Evolutionary conservation across 1,140 invertebrate genomes (phyloP), one percentile per base, ranked within the genome.

Genomic region (Drosophila bocki): DNA sequence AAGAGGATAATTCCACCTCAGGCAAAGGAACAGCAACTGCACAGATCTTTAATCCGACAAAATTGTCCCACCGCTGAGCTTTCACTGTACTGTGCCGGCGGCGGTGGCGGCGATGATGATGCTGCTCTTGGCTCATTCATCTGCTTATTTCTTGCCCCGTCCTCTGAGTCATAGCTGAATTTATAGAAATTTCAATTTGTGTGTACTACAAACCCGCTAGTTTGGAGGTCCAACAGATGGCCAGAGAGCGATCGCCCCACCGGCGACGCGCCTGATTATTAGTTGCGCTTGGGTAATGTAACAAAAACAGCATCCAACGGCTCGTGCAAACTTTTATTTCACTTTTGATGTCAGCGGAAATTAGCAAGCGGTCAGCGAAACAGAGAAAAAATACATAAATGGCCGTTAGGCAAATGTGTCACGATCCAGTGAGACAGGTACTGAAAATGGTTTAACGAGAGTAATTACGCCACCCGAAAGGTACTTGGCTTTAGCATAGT

Each of bases 321-420:
- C 53, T 69, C 67, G 65, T 63, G 65, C 59, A 47, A 44, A 72
- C 35, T 69, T 69, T 70, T 71, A 70, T 72, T 51, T 60, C 65
- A 62, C 63, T 77, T 84, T 88, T 84, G 68, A 87, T 88, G 84
- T 84, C 85, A 88, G 72, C 85, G 84, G 69, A 88, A 88, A 84
- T 78, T 51, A 63, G 51, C 53, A 29, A 44, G 44, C 42, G 70
- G 53, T 57, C 69, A 70, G 58, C 13, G 50, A 72, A 47, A 29
- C 33, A 39, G 22, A 3, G 19, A 32, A 59, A 54, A 26, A 39
- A 5, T 9, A 54, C 19, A 37, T 54, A 42, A 78, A 26, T 42
- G 44, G 56, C 58, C 53, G 72, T 67, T 78, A 67, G 48, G 37
- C 61, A 74, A 82, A 74, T 74, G 58, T 67, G 74, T 82, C 80